Evolutionary conservation across 2,888 invertebrate species (phyloP).

Genomic region (Ommatoiulus sabulosus): DNA sequence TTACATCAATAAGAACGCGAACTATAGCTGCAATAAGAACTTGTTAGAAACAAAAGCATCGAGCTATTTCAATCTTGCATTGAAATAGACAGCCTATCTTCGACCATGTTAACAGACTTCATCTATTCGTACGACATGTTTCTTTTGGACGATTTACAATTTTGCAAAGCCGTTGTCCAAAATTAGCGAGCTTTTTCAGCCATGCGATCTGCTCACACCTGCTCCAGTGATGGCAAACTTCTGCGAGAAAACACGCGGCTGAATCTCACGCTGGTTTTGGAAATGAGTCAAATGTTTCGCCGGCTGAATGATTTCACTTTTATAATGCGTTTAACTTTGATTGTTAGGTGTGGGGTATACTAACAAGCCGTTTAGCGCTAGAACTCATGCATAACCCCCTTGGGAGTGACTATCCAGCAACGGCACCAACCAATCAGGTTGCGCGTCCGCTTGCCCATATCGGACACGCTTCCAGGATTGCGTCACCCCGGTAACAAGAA

Average conservation of each 20-base stretch:
- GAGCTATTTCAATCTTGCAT: neutral
- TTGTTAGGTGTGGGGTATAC: neutral
- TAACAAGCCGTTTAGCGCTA: neutral
- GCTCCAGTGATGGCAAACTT: neutral
- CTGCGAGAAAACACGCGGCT: neutral
- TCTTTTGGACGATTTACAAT: neutral
- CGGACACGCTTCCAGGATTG: neutral
- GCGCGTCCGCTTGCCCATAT: neutral
- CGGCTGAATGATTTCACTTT: slow-evolving; percentile 17
- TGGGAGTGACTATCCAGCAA: neutral
- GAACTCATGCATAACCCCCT: neutral
- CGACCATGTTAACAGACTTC: neutral
- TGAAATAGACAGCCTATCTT: neutral
- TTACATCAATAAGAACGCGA: too few species aligned
- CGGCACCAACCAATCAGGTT: neutral
- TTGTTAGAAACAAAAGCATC: neutral
- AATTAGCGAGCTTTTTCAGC: neutral
- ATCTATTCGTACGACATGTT: neutral
- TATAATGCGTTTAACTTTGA: neutral
- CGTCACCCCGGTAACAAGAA: neutral
- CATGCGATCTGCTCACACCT: neutral
- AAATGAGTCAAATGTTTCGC: neutral
- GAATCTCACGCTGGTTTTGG: neutral
- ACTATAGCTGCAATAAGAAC: neutral
- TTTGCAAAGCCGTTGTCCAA: neutral